Base-by-base conservation (phyloP, 2,888 invertebrate genomes). In the Hypomecis punctinalis region DNA sequence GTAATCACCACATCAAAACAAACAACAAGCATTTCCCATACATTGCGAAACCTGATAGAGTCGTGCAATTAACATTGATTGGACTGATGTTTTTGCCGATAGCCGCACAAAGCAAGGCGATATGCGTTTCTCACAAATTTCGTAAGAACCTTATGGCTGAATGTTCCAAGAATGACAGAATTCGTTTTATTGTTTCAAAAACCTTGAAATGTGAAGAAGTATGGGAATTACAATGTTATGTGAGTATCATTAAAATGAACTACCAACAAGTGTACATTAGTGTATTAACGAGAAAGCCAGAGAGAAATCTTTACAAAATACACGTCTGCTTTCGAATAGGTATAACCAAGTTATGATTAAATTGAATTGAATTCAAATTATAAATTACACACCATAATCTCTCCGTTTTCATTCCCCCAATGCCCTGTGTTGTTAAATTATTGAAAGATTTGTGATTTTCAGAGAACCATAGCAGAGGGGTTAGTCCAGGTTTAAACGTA, bases 71-170 rank as follows among this genome's bases (percentile, higher is more conserved):
- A 71, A 43, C 58, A 59, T 53, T 39, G 51, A 63, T 65, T 67
- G 69, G 63, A 64, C 59, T 61, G 64, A 68, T 64, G 68, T 67
- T 73, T 71, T 72, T 67, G 56, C 63, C 66, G 66, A 72, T 70
- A 64, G 35, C 39, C 58, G 39, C 59, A 70, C 66, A 70, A 72
- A 60, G 66, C 72, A 72, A 70, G 70, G 72, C 63, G 60, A 60
- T 40, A 59, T 43, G 46, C n/a, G 39, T 55, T 70, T 71, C 70
- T 42, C 70, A 72, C 65, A 58, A 59, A 8, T 72, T 70, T 70
- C 61, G 68, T 61, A 68, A 70, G 51, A 56, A 54, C 35, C 13
- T 49, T 49, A 54, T 23, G 49, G n/a, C 53, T 63, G 48, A 62
- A 62, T 64, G 67, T 70, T 63, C 62, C 8, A 48, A 11, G 61